Conservation (phyloP, 2,797 vertebrate genomes). For the Steatocranus sp. region DNA sequence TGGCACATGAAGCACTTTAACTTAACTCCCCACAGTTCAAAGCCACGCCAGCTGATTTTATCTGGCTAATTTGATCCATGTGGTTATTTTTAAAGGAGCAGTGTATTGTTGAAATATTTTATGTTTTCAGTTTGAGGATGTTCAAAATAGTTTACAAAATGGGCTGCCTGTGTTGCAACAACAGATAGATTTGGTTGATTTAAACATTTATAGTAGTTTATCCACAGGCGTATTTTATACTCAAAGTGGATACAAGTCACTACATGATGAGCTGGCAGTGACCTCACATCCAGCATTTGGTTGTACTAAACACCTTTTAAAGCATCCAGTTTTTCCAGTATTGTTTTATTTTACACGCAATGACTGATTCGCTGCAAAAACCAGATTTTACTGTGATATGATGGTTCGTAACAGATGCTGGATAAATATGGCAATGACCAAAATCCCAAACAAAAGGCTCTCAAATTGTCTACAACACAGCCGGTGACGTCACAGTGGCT, state of each 20-base stretch:
- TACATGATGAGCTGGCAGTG: neutral
- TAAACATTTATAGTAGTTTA: neutral
- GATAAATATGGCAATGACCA: neutral
- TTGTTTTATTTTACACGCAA: rapidly evolving
- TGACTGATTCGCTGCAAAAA: rapidly evolving
- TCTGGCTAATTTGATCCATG: neutral
- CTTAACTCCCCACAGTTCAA: neutral
- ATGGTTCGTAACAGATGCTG: neutral
- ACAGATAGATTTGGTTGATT: neutral
- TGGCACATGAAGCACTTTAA: neutral
- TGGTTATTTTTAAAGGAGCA: neutral
- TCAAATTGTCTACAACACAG: neutral
- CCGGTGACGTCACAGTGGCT: neutral
- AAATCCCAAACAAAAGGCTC: neutral
- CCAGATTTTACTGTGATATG: neutral
- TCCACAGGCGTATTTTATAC: neutral
- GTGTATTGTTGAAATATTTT: neutral
- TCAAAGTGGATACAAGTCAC: neutral
- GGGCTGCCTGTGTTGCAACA: neutral
- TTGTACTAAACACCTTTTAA: neutral
- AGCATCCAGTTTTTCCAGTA: neutral
- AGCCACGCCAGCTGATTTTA: neutral
- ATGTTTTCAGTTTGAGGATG: neutral
- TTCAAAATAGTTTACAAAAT: neutral
- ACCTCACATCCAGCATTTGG: neutral